phyloP scores from a whole-genome alignment of 1,140 invertebrate genomes.

The Drosophila kohkoa region DNA sequence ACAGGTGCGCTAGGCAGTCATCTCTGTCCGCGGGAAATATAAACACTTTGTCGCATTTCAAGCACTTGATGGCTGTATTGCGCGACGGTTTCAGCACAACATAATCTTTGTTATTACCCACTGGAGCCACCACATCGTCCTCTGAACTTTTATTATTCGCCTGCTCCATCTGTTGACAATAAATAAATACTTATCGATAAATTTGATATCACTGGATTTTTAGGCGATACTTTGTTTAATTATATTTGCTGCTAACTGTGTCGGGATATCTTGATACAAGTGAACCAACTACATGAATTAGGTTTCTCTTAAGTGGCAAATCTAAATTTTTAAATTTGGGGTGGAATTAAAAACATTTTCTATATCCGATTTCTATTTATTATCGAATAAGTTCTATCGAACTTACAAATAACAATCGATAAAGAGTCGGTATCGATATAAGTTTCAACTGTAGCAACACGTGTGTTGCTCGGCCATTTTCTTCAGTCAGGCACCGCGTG shows the following conservation, averaged over 20 bases:
- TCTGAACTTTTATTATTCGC: constrained; percentile 18
- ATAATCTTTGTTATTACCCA: neutral
- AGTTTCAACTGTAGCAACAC: constrained; percentile 48
- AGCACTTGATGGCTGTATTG: constrained; percentile 71
- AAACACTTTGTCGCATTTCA: constrained; percentile 72
- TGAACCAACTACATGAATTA: no score
- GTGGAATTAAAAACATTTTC: no score
- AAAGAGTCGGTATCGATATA: neutral
- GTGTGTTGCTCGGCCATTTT: constrained; percentile 57
- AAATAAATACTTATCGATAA: neutral
- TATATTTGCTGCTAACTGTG: no score
- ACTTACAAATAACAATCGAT: constrained; percentile 4
- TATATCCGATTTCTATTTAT: no score
- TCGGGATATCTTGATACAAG: no score
- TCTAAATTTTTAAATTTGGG: no score
- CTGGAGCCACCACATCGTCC: neutral
- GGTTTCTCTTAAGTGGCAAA: no score
- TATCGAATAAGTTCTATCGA: no score
- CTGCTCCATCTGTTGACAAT: constrained; percentile 57
- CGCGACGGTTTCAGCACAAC: constrained; percentile 38
- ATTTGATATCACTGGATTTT: no score
- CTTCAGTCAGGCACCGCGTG: constrained; percentile 47
- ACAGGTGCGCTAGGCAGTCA: constrained; percentile 88
- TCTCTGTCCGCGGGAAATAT: constrained; percentile 71
- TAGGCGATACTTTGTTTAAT: no score